Evolutionary conservation across 2,797 vertebrate species (phyloP), one percentile per base, ranked within the genome.

Genomic region (Aselliscus stoliczkanus): DNA sequence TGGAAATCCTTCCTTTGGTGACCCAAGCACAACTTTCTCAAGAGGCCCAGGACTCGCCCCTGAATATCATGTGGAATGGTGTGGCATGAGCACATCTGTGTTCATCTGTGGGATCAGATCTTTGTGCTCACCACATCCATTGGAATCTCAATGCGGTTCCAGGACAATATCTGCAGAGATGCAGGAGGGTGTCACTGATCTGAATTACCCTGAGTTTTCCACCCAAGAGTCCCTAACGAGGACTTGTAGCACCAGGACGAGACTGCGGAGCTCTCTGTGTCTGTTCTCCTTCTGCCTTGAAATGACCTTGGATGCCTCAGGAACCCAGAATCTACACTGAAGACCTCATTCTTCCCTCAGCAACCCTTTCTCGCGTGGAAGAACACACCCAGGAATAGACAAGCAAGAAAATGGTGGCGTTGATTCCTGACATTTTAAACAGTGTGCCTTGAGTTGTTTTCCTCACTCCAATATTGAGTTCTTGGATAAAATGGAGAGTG

Each of bases 251-350:
- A 60, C 9, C 3, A 18, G 29, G 27, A 54, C 42, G 21, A 94
- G 50, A 37, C 17, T 60, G 13, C 0, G 1, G 1, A 18, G 2
- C 1, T 1, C n/a, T 65, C 13, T 42, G 4, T 0, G 2, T 93
- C 31, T 34, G 13, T 39, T 5, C 42, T 39, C 5, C 42, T 64
- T 65, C 18, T 67, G 54, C 56, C 2, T 34, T 9, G 4, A 47
- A 34, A 31, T 15, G 5, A 44, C n/a, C 25, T 0, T 18, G 42
- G 44, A 60, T 2, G 3, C 27, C 27, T 23, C 11, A 15, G 64
- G 29, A 54, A 37, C 47, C 25, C 25, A 21, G 54, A 9, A 25
- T 83, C 39, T 8, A 13, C 14, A 14, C 1, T 0, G 47, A 67
- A 42, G 65, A 31, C 12, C 13, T 9, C 9, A 14, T 14, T 31